Evolutionary conservation across 2,113 vertebrate genomes (phyloP), one percentile per base, ranked within the genome.

Genomic region (Sturnira hondurensis): DNA sequence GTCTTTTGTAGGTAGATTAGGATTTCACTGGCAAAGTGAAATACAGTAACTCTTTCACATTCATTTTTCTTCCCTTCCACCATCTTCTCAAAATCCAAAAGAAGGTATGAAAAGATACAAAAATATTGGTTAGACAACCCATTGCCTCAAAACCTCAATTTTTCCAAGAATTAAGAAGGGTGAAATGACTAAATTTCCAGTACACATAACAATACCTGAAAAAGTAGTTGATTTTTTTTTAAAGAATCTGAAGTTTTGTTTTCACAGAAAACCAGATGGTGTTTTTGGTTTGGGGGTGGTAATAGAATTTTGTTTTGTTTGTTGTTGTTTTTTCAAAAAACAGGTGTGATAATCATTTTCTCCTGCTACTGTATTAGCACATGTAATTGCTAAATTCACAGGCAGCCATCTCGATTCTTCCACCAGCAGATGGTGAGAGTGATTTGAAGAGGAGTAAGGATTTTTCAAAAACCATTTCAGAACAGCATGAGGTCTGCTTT

Each of bases 381-480:
- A 97, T 97, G 96, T 98, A 98, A 98, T 97, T 98, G 95, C 97
- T 93, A 97, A 97, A 81, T 98, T 98, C 95, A 95, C 81, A 95
- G 93, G 89, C 96, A 97, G 95, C 31, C 0, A 4, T 97, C 93
- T 95, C 89, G 58, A 54, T 85, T 89, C 77, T 95, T 98, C 95
- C 92, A 95, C 93, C 83, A 95, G 96, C 98, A 98, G 98, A 98
- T 98, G 98, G 98, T 97, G 26, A 92, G 97, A 96, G 93, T 80
- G 92, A 97, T 77, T 97, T 98, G 98, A 94, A 96, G 97, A 97
- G 93, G 50, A 97, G 61, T 45, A 96, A 97, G 31, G 95, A 95
- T 83, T 97, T 98, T 97, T 97, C 95, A 96, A 97, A 96, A 97
- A 97, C 89, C 78, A 94, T 97, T 98, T 95, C 96, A 91, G 81